These are phyloP conservation scores for Augochlora pura DNA, from an alignment of 1,140 invertebrate species.

Conservation along the genomic window DNA sequence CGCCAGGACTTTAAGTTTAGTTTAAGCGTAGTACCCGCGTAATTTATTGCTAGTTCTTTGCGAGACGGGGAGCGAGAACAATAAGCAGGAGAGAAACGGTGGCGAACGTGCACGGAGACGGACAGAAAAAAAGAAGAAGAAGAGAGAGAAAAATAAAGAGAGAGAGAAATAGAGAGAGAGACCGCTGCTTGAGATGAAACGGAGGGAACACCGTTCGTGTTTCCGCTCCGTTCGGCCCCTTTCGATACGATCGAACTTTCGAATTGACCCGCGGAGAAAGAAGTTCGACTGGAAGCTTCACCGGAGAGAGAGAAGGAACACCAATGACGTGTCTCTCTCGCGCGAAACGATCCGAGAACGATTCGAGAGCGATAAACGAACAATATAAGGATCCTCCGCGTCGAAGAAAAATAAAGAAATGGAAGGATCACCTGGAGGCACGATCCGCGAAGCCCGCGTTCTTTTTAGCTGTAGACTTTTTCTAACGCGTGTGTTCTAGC, in stretches of 20 bases:
- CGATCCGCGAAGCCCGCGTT: conserved; percentile 6
- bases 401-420: too few species aligned
- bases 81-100: background rate
- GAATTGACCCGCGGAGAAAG: background rate
- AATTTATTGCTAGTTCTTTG: conserved; percentile 35
- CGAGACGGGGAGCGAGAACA: background rate
- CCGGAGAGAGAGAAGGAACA: too few species aligned
- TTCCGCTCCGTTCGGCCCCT: conserved; percentile 39
- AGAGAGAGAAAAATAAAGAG: background rate
- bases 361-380: background rate
- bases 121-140: background rate
- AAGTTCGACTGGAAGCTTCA: background rate
- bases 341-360: too few species aligned
- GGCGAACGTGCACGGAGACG: too few species aligned
- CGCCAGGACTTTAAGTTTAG: conserved; percentile 51
- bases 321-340: too few species aligned
- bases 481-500: conserved; percentile 46
- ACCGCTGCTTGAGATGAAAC: too few species aligned
- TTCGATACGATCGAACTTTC: conserved; percentile 28
- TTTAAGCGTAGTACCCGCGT: conserved; percentile 51
- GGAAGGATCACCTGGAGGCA: too few species aligned
- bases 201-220: conserved; percentile 30
- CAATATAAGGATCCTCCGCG: too few species aligned
- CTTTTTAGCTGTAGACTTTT: conserved; percentile 28
- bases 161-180: background rate